Base-by-base conservation (phyloP, 2,888 invertebrate species). In the Epirrhoe alternata region DNA sequence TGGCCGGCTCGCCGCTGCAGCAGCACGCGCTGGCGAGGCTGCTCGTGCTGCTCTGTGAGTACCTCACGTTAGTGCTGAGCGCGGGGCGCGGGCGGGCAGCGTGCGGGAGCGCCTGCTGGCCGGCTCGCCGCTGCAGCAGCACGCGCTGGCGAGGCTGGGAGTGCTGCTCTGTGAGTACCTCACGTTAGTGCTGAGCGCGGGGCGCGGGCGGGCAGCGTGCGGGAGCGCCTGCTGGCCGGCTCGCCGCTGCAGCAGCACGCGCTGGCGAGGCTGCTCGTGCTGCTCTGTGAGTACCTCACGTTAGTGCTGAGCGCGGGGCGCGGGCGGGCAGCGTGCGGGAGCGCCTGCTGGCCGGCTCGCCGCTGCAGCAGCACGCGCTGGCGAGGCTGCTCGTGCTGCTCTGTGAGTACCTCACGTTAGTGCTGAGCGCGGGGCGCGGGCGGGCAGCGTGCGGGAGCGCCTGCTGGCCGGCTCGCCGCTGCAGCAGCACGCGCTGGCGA, bases 151-250 rank as follows among this genome's bases (percentile, higher is more conserved):
- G 4, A 84, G 94, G 69, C 84, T 94, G 72, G 86, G 92, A 7
- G 92, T 94, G 65, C 83, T 94, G 80, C 92, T 93, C 53, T 81
- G 94, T 94, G 71, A 89, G 92, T 90, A 72, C n/a, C 6, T 92
- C 14, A 89, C 92, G 0, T 69, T 94, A 0, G 73, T 93, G 58
- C 85, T 82, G 53, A 92, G 91, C 56, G 90, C 89, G 0, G 89
- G 0, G 92, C 92, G 42, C 89, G 92, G 62, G 88, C 92, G 0
- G 75, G 84, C 54, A 76, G 87, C 1, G 85, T 93, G 0, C 77
- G 92, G 45, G 90, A 92, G 60, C 90, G 85, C 47, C 72, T 94
- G 14, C 75, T 94, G 3, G 83, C 79, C 24, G 93, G 93, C 0
- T 86, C 87, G 45, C 83, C 87, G 68, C 65, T 93, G 66, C 92